These are phyloP conservation scores for Rhyacophila evoluta DNA, from an alignment of 2,888 invertebrate species.

Conservation along the genomic window DNA sequence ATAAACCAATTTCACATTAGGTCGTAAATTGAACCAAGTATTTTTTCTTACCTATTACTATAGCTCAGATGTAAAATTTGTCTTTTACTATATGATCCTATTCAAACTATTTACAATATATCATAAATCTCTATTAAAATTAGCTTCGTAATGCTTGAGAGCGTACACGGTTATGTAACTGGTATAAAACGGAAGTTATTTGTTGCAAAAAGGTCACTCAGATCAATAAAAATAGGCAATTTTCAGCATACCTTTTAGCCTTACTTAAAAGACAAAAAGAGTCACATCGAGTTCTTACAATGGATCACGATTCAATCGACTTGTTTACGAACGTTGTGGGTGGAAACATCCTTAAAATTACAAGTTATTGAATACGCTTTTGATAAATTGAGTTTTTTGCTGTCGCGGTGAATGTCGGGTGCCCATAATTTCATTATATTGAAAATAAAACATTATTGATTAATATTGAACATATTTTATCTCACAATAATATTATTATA, in stretches of 20 bases:
- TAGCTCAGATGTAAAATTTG: too few species aligned
- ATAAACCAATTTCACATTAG: too few species aligned
- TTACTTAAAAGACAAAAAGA: neutral
- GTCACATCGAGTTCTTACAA: constrained; percentile 38
- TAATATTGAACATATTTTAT: too few species aligned
- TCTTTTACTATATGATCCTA: too few species aligned
- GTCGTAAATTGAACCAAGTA: too few species aligned
- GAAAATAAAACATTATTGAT: too few species aligned
- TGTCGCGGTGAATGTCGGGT: neutral
- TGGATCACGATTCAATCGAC: constrained; percentile 31
- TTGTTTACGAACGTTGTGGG: constrained; percentile 63
- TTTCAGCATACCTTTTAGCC: neutral
- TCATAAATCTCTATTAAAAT: neutral
- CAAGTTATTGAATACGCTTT: constrained; percentile 34
- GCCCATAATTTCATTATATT: neutral
- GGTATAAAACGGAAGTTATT: constrained; percentile 32
- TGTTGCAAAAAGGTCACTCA: constrained; percentile 11
- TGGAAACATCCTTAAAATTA: constrained; percentile 67
- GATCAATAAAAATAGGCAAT: neutral
- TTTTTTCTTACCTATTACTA: too few species aligned
- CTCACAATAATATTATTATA: too few species aligned
- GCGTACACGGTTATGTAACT: neutral
- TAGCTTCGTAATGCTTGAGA: neutral
- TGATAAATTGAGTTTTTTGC: constrained; percentile 25
- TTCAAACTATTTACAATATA: neutral